Base-by-base conservation (phyloP, 1,140 invertebrate genomes). In the Ceratosolen fusciceps region DNA sequence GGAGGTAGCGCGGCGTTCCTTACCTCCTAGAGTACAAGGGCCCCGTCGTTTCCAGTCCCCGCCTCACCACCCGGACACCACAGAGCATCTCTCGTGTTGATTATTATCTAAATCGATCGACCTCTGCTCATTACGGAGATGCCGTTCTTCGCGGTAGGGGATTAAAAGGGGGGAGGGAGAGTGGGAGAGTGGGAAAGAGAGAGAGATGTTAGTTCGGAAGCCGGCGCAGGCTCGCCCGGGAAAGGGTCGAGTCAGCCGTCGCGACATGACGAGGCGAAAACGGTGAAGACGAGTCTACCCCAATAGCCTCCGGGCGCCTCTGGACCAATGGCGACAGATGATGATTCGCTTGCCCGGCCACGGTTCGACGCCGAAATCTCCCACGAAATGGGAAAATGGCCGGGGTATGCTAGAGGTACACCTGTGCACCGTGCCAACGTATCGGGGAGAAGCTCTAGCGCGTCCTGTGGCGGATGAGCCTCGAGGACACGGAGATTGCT, bases 271-370 rank as follows among this genome's bases (percentile, higher is more conserved):
- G 10, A 19, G 21, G 21, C 19, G 5, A 52, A 52, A 52, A 52
- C 43, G 60, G 60, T 19, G 31, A 31, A 24, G 31, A n/a, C 47
- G 29, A 77, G 52, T 29, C n/a, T 83, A 77, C 77, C 75, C 60
- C 70, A n/a, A n/a, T n/a, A 58, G 52, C 4, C 37, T 74, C 54
- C n/a, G 21, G 31, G 12, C 34, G 2, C 24, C 84, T 75, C 78
- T 74, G 81, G 83, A 84, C 84, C 84, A 85, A 85, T 83, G 83
- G 84, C 82, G 81, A 84, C 81, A 86, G 85, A 81, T 81, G 84
- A 77, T 74, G 8, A 12, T 19, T 1, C 34, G 16, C 21, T 21
- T 21, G 37, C 24, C 2, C 24, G 39, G 29, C 39, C 16, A 24
- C 10, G 29, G 31, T 31, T 68, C 67, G 76, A n/a, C n/a, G n/a